A percentile compares a stretch with the other conserved stretches of the same genome.
phyloP scores from a whole-genome alignment of 2,113 vertebrate species.

The Chamaetylas fuelleborni region DNA sequence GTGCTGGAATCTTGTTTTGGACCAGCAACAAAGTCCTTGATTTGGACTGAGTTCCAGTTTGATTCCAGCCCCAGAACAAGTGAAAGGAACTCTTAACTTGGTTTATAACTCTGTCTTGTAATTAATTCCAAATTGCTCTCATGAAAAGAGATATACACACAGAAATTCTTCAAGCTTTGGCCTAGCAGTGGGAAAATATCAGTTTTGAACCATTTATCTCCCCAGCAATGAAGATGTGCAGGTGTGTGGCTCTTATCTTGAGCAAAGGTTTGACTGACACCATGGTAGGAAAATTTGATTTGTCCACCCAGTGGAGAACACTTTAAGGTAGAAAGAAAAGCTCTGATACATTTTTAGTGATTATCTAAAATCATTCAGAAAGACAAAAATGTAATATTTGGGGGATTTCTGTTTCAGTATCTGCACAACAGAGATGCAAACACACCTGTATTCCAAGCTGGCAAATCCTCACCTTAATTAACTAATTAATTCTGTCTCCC shows the following conservation, averaged over 20 bases:
- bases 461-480: not conserved
- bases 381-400: not conserved
- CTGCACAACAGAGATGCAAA: not conserved
- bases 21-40: not conserved
- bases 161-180: not conserved
- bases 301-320: not conserved
- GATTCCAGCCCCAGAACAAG: not conserved
- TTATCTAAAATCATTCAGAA: not conserved
- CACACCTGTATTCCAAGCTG: not conserved
- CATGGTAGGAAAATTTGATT: rapidly evolving
- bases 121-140: not conserved
- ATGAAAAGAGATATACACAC: rapidly evolving
- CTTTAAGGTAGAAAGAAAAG: not conserved
- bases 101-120: not conserved
- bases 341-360: not conserved
- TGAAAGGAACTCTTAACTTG: not conserved
- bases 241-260: not conserved
- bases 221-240: not conserved
- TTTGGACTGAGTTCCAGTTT: not conserved
- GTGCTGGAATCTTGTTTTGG: not conserved
- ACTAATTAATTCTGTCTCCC: not conserved
- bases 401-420: not conserved
- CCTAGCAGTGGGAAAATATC: not conserved
- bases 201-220: not conserved
- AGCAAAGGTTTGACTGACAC: not conserved